Evolutionary conservation across 2,113 vertebrate species (phyloP), one percentile per base, ranked within the genome.

Genomic region (Gobius niger): DNA sequence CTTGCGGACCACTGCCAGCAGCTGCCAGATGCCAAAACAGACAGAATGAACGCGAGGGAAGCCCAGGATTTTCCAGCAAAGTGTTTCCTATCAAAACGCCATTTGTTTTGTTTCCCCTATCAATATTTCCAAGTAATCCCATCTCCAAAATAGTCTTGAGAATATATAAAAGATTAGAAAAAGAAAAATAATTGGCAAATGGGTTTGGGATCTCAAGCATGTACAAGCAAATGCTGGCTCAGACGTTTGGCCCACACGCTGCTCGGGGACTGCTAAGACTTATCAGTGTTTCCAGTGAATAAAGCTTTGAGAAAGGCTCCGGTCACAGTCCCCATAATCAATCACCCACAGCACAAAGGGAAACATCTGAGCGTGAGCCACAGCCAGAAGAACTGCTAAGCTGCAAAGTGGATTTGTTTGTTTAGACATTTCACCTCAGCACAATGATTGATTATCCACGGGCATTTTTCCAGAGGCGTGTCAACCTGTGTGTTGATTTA

Each of bases 271-370:
- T 67, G 41, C 75, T 72, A 61, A 62, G 65, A 64, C 78, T 76
- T 84, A 89, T 86, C 85, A 81, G 76, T 77, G 40, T 82, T 91
- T 91, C 84, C 78, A 88, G 64, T 75, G 62, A 85, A 83, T 80
- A 66, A 71, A 70, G 34, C 9, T 86, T 76, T 41, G 67, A 63
- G 70, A 83, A 73, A 3, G 5, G 51, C 75, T 62, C 72, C 63
- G 73, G 61, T 73, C 71, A 76, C 13, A 68, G 61, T 65, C 18
- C 51, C 44, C 44, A 61, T 72, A 56, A 84, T 81, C 68, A 77
- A 80, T 87, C 79, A 82, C 34, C 70, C 59, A 64, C 42, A 61
- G 5, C 14, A 70, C 52, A 87, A 75, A 84, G 60, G 41, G 59
- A 77, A 80, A 53, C 52, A 18, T 73, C 42, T 62, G 50, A 73